Evolutionary conservation across 2,888 invertebrate genomes (phyloP), one percentile per base, ranked within the genome.

Genomic region (Cephalotes varians): DNA sequence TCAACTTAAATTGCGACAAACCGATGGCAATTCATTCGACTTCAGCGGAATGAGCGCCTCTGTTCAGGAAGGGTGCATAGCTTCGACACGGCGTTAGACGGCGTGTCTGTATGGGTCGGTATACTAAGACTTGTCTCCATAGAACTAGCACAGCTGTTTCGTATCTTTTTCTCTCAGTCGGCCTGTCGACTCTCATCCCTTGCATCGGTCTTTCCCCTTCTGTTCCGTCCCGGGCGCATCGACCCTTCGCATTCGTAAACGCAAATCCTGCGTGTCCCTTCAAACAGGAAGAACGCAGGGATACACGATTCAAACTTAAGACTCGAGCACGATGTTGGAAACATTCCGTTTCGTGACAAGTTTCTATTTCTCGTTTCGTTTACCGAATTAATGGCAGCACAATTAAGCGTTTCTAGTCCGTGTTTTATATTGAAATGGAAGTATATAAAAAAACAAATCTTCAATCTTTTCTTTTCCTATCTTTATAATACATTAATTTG

Each of bases 101-200:
- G 81, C 73, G 83, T 74, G 77, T 81, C 77, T 84, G 88, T 84
- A 85, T 86, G 69, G 84, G 83, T 82, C 69, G 84, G 71, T 85
- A 86, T 81, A 90, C 86, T 81, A 72, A 84, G 85, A 85, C 87
- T 88, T 85, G 88, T 91, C 91, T 89, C 88, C 88, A 86, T 89
- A 87, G 87, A 89, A 88, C 86, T 74, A 60, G 88, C 89, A 91
- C 93, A 93, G 91, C 92, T 92, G 92, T 92, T 91, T 90, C 87
- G 84, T 90, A 88, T 92, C 90, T 87, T 86, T 87, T 89, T 91
- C 87, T 86, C 87, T 85, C 85, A 58, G 49, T 81, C 82, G 65
- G 83, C 81, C 87, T 80, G n/a, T n/a, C 86, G 65, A 54, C 85
- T 83, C 86, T 85, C 88, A 88, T 86, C 86, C 88, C 90, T 82